A percentile compares a stretch with the other conserved stretches of the same genome.
These are phyloP conservation scores for Procavia capensis DNA, from an alignment of 2,113 vertebrate genomes.

Conservation along the genomic window DNA sequence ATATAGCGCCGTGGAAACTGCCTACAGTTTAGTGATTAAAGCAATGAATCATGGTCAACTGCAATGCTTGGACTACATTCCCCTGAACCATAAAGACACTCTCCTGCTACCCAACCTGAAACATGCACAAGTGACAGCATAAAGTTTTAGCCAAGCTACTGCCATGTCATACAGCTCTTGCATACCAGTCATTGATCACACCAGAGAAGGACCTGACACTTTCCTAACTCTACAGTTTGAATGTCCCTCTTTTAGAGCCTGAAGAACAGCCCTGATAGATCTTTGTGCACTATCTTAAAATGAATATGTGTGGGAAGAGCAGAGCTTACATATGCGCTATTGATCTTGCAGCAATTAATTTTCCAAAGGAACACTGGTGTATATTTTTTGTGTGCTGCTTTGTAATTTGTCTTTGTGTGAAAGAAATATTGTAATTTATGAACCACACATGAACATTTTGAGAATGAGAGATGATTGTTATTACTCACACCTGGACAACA, in stretches of 20 bases:
- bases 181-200: neutral
- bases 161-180: neutral
- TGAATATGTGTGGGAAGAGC: neutral
- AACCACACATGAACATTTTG: neutral
- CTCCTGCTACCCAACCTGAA: neutral
- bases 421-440: neutral
- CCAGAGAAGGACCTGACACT: neutral
- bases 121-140: neutral
- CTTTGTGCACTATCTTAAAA: neutral
- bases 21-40: neutral
- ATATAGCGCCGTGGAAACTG: constrained; percentile 8
- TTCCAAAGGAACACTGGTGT: neutral
- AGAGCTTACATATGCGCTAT: neutral
- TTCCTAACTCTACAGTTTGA: neutral
- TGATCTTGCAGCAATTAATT: neutral
- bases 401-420: neutral
- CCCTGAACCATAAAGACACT: neutral
- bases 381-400: neutral
- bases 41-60: neutral
- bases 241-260: neutral
- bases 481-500: neutral
- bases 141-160: neutral
- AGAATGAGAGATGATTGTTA: neutral
- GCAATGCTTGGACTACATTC: neutral
- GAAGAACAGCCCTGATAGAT: neutral